phyloP scores from a whole-genome alignment of 2,888 invertebrate species.

The Perithous albicinctus region DNA sequence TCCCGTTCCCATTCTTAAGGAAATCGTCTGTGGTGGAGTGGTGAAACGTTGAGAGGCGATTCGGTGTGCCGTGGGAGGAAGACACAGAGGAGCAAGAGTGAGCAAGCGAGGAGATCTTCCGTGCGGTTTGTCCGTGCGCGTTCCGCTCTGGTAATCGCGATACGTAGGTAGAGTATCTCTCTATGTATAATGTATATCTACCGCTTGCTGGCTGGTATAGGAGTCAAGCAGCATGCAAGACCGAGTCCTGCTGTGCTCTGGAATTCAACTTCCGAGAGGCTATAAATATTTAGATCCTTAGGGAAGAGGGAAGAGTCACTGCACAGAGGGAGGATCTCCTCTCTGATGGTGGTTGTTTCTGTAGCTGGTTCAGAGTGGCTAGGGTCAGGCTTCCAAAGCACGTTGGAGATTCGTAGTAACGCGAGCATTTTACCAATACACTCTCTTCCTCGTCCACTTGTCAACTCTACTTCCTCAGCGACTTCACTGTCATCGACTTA shows the following conservation, averaged over 20 bases:
- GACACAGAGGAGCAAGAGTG: constrained; percentile 7
- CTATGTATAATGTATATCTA: constrained; percentile 45
- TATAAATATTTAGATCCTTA: constrained; percentile 68
- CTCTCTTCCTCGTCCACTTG: background rate
- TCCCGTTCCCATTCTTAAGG: constrained; percentile 49
- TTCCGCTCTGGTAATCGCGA: constrained; percentile 74
- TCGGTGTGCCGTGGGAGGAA: background rate
- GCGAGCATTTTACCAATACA: constrained; percentile 38
- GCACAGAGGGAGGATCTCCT: constrained; percentile 13
- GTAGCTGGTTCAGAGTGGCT: background rate
- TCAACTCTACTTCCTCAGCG: too few relatives aligned
- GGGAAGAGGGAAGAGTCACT: constrained; percentile 34
- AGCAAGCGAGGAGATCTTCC: constrained; percentile 62
- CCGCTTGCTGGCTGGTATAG: constrained; percentile 17
- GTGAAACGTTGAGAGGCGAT: constrained; percentile 2
- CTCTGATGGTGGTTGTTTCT: constrained; percentile 16
- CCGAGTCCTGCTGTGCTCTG: constrained; percentile 50
- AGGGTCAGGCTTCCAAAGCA: constrained; percentile 41
- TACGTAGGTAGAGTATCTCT: constrained; percentile 6
- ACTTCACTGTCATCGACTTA: constrained; percentile 2
- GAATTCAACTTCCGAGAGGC: constrained; percentile 66
- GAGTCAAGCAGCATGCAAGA: background rate
- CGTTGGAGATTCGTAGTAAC: constrained; percentile 43
- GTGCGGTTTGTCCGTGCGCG: constrained; percentile 65
- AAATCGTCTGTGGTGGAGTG: constrained; percentile 38